phyloP scores from a whole-genome alignment of 2,797 vertebrate species.

The Manis crassicaudata region DNA sequence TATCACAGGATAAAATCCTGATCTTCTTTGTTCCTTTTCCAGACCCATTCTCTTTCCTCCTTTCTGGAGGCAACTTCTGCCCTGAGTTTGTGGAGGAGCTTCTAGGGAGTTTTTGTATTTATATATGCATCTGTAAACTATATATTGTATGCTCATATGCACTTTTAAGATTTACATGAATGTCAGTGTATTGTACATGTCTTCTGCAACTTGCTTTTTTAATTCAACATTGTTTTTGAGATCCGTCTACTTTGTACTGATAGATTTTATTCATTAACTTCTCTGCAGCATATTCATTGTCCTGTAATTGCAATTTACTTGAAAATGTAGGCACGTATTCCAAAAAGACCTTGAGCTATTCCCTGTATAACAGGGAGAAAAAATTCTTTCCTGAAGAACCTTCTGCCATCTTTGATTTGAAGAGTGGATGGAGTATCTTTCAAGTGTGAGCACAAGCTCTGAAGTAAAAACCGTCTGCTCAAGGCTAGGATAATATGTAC shows the following conservation, averaged over 20 bases:
- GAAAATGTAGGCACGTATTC: conserved; percentile 29
- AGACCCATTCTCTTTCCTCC: neutral
- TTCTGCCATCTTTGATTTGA: conserved; percentile 46
- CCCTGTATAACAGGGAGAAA: neutral
- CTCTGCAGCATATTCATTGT: neutral
- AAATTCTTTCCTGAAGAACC: conserved; percentile 4
- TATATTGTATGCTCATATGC: neutral
- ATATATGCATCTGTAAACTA: neutral
- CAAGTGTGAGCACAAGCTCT: conserved; percentile 26
- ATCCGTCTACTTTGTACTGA: neutral
- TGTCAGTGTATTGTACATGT: neutral
- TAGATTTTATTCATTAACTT: neutral
- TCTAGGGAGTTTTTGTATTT: neutral
- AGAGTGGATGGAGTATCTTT: conserved; percentile 46
- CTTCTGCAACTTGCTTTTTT: neutral
- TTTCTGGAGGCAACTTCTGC: neutral
- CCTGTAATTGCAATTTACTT: neutral
- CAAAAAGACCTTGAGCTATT: neutral
- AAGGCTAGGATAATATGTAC: neutral
- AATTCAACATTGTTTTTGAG: neutral
- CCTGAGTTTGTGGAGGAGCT: neutral
- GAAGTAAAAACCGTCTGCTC: conserved; percentile 53
- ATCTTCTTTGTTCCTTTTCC: neutral
- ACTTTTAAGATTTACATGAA: neutral
- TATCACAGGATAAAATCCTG: neutral